phyloP scores from a whole-genome alignment of 1,140 invertebrate species.

The Theocolax elegans region DNA sequence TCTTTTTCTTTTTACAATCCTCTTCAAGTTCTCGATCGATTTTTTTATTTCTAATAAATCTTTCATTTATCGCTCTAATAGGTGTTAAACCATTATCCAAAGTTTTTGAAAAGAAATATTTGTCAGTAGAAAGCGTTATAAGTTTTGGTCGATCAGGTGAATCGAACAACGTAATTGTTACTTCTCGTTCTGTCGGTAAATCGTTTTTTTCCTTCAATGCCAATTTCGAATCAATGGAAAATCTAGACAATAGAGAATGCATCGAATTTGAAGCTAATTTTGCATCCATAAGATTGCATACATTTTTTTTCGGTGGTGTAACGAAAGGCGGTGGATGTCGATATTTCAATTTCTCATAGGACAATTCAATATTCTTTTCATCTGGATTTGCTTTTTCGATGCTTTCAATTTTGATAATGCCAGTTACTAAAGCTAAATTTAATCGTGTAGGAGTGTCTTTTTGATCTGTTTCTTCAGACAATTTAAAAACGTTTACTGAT shows the following conservation, averaged over 20 bases:
- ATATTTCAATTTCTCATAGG: slow-evolving; percentile 58
- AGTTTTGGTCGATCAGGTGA: slow-evolving; percentile 46
- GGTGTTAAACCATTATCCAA: slow-evolving; percentile 53
- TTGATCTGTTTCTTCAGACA: slow-evolving; percentile 48
- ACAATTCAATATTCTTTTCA: slow-evolving; percentile 38
- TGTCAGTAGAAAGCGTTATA: slow-evolving; percentile 54
- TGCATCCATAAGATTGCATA: slow-evolving; percentile 54
- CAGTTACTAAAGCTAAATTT: slow-evolving; percentile 58
- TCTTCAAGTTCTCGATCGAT: slow-evolving; percentile 36
- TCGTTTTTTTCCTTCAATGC: slow-evolving; percentile 52
- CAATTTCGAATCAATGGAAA: slow-evolving; percentile 61
- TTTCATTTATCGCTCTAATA: slow-evolving; percentile 57
- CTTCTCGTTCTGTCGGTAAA: background rate
- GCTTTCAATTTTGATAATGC: slow-evolving; percentile 47
- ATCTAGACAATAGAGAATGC: slow-evolving; percentile 61
- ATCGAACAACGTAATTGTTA: background rate
- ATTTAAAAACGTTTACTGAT: slow-evolving; percentile 43
- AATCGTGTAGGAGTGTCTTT: slow-evolving; percentile 53
- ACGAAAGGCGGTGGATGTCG: slow-evolving; percentile 56
- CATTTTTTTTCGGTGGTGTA: slow-evolving; percentile 51
- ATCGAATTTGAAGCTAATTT: slow-evolving; percentile 60
- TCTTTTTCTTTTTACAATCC: slow-evolving; percentile 35
- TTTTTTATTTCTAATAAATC: slow-evolving; percentile 52
- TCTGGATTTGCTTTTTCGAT: slow-evolving; percentile 37
- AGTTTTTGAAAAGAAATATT: slow-evolving; percentile 53